Evolutionary conservation across 2,797 vertebrate species (phyloP).

Genomic region (Novumbra hubbsi): DNA sequence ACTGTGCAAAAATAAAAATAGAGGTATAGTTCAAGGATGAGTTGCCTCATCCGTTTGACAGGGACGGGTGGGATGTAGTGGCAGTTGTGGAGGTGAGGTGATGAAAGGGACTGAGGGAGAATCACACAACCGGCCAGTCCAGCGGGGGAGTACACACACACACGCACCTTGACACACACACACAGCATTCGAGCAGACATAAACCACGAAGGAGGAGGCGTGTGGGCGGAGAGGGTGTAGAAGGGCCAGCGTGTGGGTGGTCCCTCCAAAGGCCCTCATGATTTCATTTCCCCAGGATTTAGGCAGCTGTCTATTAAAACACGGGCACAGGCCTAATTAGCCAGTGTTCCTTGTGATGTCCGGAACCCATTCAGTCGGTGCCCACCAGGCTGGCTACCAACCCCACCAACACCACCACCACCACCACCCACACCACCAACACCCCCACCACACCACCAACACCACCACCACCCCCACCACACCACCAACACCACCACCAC

Average conservation of each 20-base stretch:
- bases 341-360: not conserved
- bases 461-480: not conserved
- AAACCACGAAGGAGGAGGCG: not conserved
- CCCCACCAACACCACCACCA: not conserved
- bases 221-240: not conserved
- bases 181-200: not conserved
- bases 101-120: not conserved
- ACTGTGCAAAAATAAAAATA: too few relatives aligned
- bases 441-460: not conserved
- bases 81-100: not conserved
- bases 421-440: not conserved
- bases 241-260: not conserved
- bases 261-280: not conserved
- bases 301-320: not conserved
- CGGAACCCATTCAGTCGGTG: not conserved
- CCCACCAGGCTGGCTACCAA: not conserved
- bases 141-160: not conserved
- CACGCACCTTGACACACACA: not conserved
- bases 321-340: not conserved
- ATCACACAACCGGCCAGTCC: not conserved
- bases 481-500: not conserved
- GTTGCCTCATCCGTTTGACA: not conserved
- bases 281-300: not conserved
- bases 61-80: not conserved
- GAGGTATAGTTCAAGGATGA: too few relatives aligned